Base-by-base conservation (phyloP, 2,113 vertebrate genomes). In the Crocuta crocuta region DNA sequence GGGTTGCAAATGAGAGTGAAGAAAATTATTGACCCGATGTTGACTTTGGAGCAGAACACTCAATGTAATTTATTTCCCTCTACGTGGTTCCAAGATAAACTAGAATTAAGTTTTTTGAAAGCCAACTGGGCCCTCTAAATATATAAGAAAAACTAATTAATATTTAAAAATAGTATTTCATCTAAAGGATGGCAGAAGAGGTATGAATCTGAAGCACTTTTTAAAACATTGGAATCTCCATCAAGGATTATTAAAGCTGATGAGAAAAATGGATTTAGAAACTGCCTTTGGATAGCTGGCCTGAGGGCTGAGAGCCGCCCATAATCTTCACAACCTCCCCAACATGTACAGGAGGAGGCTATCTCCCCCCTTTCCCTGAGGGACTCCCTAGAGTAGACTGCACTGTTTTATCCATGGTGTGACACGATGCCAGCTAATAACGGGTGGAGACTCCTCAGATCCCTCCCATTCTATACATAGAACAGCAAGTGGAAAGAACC, bases 11-110 rank as follows among this genome's bases (percentile, higher is more conserved):
- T 79, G 48, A 82, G 66, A 95, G 73, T 50, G 53, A 91, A 93
- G 84, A 79, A 87, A 95, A 89, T 50, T 39, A 65, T 80, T 85
- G 85, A 91, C 93, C 94, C 94, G 82, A 78, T 68, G 26, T 97
- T 94, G 98, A 94, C 90, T 93, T 74, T 39, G 68, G 76, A 93
- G 43, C 81, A 82, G 50, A 91, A 16, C 21, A n/a, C 21, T 66
- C 61, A 23, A 13, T 81, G 19, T 91, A 66, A 63, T 76, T 58
- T 89, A 6, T 55, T 78, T 23, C 17, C 45, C 16, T 83, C 87
- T 83, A 33, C 19, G 11, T 63, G 26, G 7, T 68, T 71, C 82
- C 55, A 43, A 76, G 63, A 66, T 82, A 74, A 95, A 68, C n/a
- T 55, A 94, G 68, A 68, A 88, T 43, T 94, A 70, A 83, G 48